Conservation (phyloP, 2,888 invertebrate species). For the Sphecodes monilicornis region DNA sequence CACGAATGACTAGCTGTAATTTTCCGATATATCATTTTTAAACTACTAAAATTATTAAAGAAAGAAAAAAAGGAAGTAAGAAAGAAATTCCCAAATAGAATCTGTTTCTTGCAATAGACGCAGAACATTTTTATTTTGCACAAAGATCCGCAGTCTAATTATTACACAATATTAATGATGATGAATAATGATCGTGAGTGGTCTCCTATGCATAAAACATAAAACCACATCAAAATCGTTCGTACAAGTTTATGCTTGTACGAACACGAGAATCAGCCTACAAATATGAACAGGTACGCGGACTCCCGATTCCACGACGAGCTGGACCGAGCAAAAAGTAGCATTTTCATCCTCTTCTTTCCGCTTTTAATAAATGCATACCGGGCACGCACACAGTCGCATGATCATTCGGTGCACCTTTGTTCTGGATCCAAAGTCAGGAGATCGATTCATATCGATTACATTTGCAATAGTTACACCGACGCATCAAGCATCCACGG, state of each 20-base stretch:
- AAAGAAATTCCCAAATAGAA: no score
- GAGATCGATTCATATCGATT: conserved; percentile 57
- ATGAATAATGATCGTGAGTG: neutral
- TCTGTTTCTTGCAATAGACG: no score
- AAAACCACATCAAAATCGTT: conserved; percentile 21
- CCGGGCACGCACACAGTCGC: conserved; percentile 37
- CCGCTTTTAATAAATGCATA: conserved; percentile 11
- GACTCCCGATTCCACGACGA: conserved; percentile 45
- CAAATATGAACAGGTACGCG: conserved; percentile 72
- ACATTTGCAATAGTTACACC: conserved; percentile 54
- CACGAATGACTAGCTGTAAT: no score
- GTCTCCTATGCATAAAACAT: neutral
- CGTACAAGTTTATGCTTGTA: conserved; percentile 43
- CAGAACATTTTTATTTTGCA: no score
- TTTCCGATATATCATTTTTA: no score
- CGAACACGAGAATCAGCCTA: conserved; percentile 47
- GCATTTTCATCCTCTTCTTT: conserved; percentile 52
- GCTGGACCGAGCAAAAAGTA: conserved; percentile 57
- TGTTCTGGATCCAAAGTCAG: conserved; percentile 45
- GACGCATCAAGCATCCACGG: conserved; percentile 24
- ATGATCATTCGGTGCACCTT: conserved; percentile 47
- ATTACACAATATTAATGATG: no score
- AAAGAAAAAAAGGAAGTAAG: no score
- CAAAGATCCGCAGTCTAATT: no score
- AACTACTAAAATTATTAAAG: no score